phyloP scores from a whole-genome alignment of 2,113 vertebrate species.

The Columba livia region DNA sequence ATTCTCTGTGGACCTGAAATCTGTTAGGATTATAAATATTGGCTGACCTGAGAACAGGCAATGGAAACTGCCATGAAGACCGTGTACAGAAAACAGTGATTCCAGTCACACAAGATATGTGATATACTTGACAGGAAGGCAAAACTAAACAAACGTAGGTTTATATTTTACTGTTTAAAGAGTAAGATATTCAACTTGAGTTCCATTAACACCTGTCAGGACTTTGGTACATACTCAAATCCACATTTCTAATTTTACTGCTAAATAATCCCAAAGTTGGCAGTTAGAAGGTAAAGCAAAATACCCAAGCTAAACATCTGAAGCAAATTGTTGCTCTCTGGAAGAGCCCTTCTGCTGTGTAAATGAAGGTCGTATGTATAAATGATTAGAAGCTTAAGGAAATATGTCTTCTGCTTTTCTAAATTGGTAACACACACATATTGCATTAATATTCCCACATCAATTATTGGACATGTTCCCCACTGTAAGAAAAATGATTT shows the following conservation, averaged over 20 bases:
- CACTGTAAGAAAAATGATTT: neutral
- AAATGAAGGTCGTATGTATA: slow-evolving; percentile 66
- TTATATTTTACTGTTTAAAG: slow-evolving; percentile 69
- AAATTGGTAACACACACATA: slow-evolving; percentile 59
- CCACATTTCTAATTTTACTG: slow-evolving; percentile 66
- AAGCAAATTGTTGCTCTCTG: slow-evolving; percentile 57
- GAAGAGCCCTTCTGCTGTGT: slow-evolving; percentile 55
- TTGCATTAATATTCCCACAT: slow-evolving; percentile 60
- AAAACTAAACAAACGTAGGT: slow-evolving; percentile 66
- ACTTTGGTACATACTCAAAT: slow-evolving; percentile 56
- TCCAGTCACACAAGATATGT: slow-evolving; percentile 63
- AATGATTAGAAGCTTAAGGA: slow-evolving; percentile 69
- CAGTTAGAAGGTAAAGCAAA: slow-evolving; percentile 56
- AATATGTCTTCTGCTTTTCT: slow-evolving; percentile 60
- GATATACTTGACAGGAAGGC: slow-evolving; percentile 54
- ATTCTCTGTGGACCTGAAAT: slow-evolving; percentile 27
- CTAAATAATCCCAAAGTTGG: slow-evolving; percentile 68
- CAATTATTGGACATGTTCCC: slow-evolving; percentile 53
- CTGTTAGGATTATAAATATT: slow-evolving; percentile 45
- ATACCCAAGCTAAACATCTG: slow-evolving; percentile 60
- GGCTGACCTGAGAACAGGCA: slow-evolving; percentile 32
- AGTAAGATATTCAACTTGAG: slow-evolving; percentile 65
- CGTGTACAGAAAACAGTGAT: slow-evolving; percentile 63
- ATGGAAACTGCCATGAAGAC: slow-evolving; percentile 57
- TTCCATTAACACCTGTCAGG: slow-evolving; percentile 68